These are phyloP conservation scores for Chelmon rostratus DNA, from an alignment of 2,797 vertebrate species.

Conservation along the genomic window DNA sequence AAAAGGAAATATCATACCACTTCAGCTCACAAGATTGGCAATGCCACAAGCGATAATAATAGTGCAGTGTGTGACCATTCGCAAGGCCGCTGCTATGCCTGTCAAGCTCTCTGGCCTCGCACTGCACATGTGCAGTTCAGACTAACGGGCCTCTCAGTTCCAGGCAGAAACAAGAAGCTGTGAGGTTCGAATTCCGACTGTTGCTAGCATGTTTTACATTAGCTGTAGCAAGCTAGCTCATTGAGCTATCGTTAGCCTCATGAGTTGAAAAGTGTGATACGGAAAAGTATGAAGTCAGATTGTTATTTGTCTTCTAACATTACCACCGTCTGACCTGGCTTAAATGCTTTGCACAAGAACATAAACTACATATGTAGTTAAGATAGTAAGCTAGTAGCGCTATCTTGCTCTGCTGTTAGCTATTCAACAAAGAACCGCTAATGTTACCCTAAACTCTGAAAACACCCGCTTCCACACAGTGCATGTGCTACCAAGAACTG, in stretches of 20 bases:
- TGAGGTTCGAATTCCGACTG: not conserved
- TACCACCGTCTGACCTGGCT: not conserved
- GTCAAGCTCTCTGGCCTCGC: conserved; percentile 14
- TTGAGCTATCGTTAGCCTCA: not conserved
- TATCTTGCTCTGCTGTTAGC: not conserved
- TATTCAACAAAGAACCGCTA: not conserved
- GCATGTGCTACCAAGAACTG: not conserved
- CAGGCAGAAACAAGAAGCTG: not conserved
- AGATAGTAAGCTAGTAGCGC: too few species aligned
- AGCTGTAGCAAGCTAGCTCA: not conserved
- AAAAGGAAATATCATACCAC: conserved; percentile 33
- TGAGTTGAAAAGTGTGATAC: not conserved
- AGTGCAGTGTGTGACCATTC: not conserved
- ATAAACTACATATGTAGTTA: not conserved
- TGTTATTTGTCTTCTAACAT: not conserved
- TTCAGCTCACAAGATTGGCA: conserved; percentile 40
- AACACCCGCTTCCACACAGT: not conserved
- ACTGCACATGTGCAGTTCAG: not conserved
- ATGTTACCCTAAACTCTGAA: not conserved
- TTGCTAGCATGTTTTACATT: not conserved
- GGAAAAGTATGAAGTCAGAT: not conserved
- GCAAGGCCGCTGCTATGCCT: not conserved
- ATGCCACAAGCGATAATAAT: conserved; percentile 38
- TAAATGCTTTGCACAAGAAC: too few species aligned
- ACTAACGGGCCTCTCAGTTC: not conserved